Conservation (phyloP, 1,140 invertebrate genomes). For the Brachionus rotundiformis region DNA sequence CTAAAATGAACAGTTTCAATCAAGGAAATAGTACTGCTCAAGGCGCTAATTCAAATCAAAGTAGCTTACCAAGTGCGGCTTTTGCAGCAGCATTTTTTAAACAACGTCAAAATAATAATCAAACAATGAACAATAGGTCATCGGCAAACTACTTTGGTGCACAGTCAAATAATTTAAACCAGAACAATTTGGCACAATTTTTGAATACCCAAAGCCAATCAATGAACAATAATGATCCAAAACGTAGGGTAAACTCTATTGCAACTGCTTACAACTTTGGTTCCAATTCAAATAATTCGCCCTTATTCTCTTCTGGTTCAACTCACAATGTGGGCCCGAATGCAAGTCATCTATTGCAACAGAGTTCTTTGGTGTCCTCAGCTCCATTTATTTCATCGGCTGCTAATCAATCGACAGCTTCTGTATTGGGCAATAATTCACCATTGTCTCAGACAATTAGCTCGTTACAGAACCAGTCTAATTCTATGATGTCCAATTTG, state of each 20-base stretch:
- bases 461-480: not conserved
- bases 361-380: constrained; percentile 40
- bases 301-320: not conserved
- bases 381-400: constrained; percentile 27
- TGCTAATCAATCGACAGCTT: constrained; percentile 12
- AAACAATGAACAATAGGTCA: constrained; percentile 12
- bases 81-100: constrained; percentile 26
- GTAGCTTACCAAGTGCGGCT: not conserved
- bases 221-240: not conserved
- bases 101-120: not conserved
- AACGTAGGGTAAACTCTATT: constrained; percentile 40
- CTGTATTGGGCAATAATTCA: constrained; percentile 30
- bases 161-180: constrained; percentile 14
- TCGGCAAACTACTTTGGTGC: not conserved
- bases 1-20: constrained; percentile 20
- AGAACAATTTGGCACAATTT: constrained; percentile 16
- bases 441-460: not conserved
- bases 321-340: constrained; percentile 33
- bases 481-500: not conserved
- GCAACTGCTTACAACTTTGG: constrained; percentile 38
- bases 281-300: not conserved
- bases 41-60: not conserved
- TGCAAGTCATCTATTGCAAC: constrained; percentile 11
- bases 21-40: not conserved
- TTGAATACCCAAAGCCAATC: constrained; percentile 15